Base-by-base conservation (phyloP, 2,113 vertebrate genomes). In the Sinocyclocheilus anshuiensis region DNA sequence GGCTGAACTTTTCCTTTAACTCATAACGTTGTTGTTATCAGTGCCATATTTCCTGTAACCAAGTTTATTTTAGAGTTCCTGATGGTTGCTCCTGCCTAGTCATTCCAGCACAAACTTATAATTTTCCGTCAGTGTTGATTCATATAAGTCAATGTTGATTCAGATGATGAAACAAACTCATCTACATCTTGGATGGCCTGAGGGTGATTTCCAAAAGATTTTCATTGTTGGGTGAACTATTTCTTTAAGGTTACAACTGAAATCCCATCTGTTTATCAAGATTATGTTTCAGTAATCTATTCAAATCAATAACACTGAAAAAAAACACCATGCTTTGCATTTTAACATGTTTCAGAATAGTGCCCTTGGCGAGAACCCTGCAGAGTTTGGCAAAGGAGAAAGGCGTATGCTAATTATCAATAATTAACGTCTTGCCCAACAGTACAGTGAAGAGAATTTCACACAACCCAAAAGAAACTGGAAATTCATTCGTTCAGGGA, bases 371-470 rank as follows among this genome's bases (percentile, higher is more conserved):
- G 26, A 72, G 50, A 42, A n/a, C 48, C 50, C 11, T 57, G 33
- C 5, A 6, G 24, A n/a, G 50, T 42, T 8, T 79, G 84, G 45
- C 16, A 77, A 50, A 77, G 74, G 22, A 77, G 7, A 59, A 71
- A 74, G 20, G 42, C 50, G 9, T 74, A 26, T 74, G 65, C 20
- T 83, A 74, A 72, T 83, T 18, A 74, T 83, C 81, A 83, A 74
- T 57, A 74, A 74, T 24, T 82, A 65, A 69, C 24, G 1, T 57
- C 50, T 39, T 59, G 33, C 29, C 81, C 24, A 16, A 24, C 9
- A 50, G 63, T 48, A 53, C 29, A 53, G 26, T 71, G 26, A 65
- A 53, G 18, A 48, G 33, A 81, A 78, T 57, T 36, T 59, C 53
- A 59, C 53, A 36, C 77, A 36, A 5, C 26, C 8, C 9, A 1